Percentiles rank a stretch among this genome's conserved stretches.
Evolutionary conservation across 2,888 invertebrate genomes (phyloP).

Genomic region (Epistrophella euchroma): DNA sequence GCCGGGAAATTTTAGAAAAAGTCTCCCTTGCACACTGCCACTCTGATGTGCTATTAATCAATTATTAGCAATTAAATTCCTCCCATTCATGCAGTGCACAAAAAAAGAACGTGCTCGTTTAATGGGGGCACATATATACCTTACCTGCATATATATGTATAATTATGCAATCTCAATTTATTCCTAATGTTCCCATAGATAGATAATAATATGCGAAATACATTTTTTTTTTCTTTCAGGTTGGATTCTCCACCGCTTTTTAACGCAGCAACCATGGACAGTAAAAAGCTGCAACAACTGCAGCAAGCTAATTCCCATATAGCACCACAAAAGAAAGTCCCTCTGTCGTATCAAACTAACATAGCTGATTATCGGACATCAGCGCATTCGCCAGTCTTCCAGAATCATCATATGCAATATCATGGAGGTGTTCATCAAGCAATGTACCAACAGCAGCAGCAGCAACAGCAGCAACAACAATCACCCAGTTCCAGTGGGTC

Average conservation of each 20-base stretch:
- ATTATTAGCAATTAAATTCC: conserved; percentile 81
- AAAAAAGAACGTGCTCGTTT: background rate
- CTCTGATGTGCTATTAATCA: conserved; percentile 78
- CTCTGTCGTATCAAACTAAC: conserved; percentile 84
- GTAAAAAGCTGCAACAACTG: conserved; percentile 86
- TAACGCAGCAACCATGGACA: conserved; percentile 87
- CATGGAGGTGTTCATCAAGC: conserved; percentile 62
- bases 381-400: conserved; percentile 84
- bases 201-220: background rate
- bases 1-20: conserved; percentile 31
- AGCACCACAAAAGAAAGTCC: conserved; percentile 84
- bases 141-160: background rate
- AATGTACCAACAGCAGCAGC: conserved; percentile 57
- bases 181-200: background rate
- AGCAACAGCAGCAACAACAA: conserved; percentile 65
- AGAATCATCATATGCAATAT: conserved; percentile 78
- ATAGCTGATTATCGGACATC: conserved; percentile 85
- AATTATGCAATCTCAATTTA: conserved; percentile 35
- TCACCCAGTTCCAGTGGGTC: conserved; percentile 81
- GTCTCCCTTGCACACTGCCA: conserved; percentile 4
- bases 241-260: conserved; percentile 89
- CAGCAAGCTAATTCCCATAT: conserved; percentile 82
- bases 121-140: background rate
- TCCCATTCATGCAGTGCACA: conserved; percentile 19
- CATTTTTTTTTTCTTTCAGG: conserved; percentile 83